These are phyloP conservation scores for Galerucella calmariensis DNA, from an alignment of 2,888 invertebrate genomes.

Conservation along the genomic window DNA sequence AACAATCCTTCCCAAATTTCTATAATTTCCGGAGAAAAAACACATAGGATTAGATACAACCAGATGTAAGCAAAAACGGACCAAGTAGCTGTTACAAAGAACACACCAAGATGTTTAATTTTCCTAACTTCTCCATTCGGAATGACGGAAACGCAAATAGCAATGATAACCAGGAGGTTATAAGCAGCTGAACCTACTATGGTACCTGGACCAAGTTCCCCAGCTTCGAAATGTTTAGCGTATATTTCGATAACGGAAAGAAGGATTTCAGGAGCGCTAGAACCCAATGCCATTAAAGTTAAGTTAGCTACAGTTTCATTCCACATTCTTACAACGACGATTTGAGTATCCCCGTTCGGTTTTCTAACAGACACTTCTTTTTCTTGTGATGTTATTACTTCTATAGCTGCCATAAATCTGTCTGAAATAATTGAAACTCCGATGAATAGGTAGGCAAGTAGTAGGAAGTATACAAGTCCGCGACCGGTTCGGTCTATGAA, in stretches of 20 bases:
- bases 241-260: conserved; percentile 98
- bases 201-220: conserved; percentile 97
- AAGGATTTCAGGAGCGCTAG: conserved; percentile 98
- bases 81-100: conserved; percentile 98
- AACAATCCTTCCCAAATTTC: conserved; percentile 98
- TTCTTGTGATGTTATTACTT: conserved; percentile 95
- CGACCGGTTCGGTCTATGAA: conserved; percentile 83
- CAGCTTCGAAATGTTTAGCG: conserved; percentile 94
- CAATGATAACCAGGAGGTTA: conserved; percentile 97
- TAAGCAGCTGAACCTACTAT: conserved; percentile 99
- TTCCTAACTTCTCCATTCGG: conserved; percentile 91
- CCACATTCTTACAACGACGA: conserved; percentile 95
- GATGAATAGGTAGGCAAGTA: conserved; percentile 94
- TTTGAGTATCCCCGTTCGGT: conserved; percentile 87
- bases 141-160: conserved; percentile 91
- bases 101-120: conserved; percentile 96
- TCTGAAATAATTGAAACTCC: conserved; percentile 99
- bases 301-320: conserved; percentile 99
- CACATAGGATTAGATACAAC: conserved; percentile 94
- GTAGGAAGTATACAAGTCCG: conserved; percentile 89
- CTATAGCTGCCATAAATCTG: conserved; percentile 99
- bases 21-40: conserved; percentile 86
- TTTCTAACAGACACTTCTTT: conserved; percentile 92
- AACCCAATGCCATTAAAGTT: conserved; percentile 98
- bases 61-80: conserved; percentile 98